Base-by-base conservation (phyloP, 2,888 invertebrate species). In the Scotopteryx bipunctaria region DNA sequence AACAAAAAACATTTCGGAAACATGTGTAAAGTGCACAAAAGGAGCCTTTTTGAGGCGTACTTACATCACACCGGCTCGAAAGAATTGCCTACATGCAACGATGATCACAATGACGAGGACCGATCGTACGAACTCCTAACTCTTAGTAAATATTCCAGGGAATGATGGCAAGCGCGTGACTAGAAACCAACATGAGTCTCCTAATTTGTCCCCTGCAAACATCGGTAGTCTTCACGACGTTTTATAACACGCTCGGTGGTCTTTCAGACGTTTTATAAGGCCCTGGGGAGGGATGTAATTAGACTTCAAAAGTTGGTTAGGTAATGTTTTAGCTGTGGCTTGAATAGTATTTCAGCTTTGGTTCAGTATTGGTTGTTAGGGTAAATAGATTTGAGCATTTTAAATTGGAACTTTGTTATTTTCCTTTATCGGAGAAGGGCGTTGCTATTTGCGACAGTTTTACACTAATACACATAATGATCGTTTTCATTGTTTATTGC, bases 181-280 rank as follows among this genome's bases (percentile, higher is more conserved):
- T 64, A 45, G 79, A 67, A 71, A 66, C 61, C 59, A 63, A 69
- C 77, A 42, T 31, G 29, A 35, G 73, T 69, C 69, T 73, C 74
- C 82, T 82, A 79, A 84, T 83, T 81, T 79, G 75, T 74, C 67
- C 57, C 72, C 68, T 50, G 64, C 67, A 75, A 76, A 74, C 74
- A 69, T 36, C 33, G 32, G 29, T 35, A 19, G 51, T 45, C 46
- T 42, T 38, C 29, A 11, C 37, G 44, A 48, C 49, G 31, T 48
- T 47, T 43, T 53, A 49, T 63, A 68, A 54, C 37, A 60, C 63
- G 67, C 68, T 63, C 67, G 70, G 37, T 36, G 8, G 45, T 45
- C 52, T 38, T 40, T 31, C 8, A 37, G 44, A 44, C 49, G 32
- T 36, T 43, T 47, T 51, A 47, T 63, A 67, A 40, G 32, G 31